A percentile compares a stretch with the other conserved stretches of the same genome.
These are phyloP conservation scores for Aotus griseimembra DNA, from an alignment of 2,797 vertebrate species.

Conservation along the genomic window DNA sequence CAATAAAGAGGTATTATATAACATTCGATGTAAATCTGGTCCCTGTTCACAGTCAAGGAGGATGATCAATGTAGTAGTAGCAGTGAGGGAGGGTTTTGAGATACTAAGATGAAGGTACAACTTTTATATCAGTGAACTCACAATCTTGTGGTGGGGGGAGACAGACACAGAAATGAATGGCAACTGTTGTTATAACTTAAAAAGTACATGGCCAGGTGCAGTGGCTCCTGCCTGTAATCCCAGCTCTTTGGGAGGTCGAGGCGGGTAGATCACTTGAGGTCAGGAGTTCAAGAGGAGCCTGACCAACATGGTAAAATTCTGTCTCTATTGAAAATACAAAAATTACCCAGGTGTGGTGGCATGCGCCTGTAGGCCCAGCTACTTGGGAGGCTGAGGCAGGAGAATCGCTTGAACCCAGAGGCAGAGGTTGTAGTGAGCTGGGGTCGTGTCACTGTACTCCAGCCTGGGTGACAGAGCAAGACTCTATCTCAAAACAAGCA, in stretches of 20 bases:
- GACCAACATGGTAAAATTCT: not conserved
- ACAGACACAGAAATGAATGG: not conserved
- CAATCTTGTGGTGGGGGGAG: not conserved
- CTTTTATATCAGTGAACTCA: not conserved
- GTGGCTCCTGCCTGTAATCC: not conserved
- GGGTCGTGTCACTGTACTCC: not conserved
- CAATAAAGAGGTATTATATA: not conserved
- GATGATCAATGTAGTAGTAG: not conserved
- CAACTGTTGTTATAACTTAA: not conserved
- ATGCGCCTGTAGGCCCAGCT: accelerated
- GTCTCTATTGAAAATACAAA: not conserved
- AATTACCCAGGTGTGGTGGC: not conserved
- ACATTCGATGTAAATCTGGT: not conserved
- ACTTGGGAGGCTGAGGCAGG: not conserved
- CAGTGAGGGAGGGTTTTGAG: not conserved
- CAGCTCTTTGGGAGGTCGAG: not conserved
- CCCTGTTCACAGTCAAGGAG: not conserved
- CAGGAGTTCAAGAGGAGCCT: not conserved
- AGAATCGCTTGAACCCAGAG: not conserved
- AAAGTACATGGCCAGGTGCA: not conserved
- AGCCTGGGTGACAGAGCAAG: not conserved
- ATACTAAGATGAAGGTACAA: not conserved
- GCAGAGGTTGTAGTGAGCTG: not conserved
- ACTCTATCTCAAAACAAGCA: not conserved
- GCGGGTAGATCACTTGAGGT: not conserved